These are phyloP conservation scores for Avahi laniger DNA, from an alignment of 2,797 vertebrate species.

Conservation along the genomic window DNA sequence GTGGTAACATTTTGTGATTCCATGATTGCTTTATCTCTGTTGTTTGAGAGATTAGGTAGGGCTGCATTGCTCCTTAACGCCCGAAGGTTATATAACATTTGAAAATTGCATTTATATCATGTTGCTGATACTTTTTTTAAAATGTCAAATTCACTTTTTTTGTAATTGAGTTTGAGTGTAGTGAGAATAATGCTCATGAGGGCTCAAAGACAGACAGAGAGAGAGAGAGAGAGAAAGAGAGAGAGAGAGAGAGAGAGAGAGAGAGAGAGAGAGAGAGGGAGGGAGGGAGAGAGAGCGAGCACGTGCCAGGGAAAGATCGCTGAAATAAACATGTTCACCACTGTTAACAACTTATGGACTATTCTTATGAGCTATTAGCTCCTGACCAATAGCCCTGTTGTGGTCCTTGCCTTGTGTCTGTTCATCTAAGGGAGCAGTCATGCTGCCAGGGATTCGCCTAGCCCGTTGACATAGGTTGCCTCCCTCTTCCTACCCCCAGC, in stretches of 20 bases:
- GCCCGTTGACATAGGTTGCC: background rate
- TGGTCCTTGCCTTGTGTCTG: background rate
- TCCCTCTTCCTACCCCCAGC: background rate
- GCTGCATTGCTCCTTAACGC: background rate
- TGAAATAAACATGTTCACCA: conserved; percentile 12
- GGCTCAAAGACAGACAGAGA: accelerated
- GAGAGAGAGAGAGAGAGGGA: too few relatives aligned
- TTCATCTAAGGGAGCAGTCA: background rate
- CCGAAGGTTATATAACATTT: conserved; percentile 2
- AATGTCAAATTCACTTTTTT: conserved; percentile 29
- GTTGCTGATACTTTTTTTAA: background rate
- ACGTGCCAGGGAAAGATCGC: background rate
- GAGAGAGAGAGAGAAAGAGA: background rate
- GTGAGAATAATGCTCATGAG: background rate
- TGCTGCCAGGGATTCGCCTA: background rate
- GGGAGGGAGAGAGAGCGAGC: background rate
- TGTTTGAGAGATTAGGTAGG: background rate
- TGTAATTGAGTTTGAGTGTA: background rate
- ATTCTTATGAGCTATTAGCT: background rate
- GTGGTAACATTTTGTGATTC: background rate
- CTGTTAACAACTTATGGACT: background rate
- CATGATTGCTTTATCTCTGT: conserved; percentile 4
- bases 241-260: too few relatives aligned
- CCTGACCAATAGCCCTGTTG: too few relatives aligned
- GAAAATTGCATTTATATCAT: conserved; percentile 38